Evolutionary conservation across 1,140 invertebrate species (phyloP), one percentile per base, ranked within the genome.

Genomic region (Onthophagus taurus): DNA sequence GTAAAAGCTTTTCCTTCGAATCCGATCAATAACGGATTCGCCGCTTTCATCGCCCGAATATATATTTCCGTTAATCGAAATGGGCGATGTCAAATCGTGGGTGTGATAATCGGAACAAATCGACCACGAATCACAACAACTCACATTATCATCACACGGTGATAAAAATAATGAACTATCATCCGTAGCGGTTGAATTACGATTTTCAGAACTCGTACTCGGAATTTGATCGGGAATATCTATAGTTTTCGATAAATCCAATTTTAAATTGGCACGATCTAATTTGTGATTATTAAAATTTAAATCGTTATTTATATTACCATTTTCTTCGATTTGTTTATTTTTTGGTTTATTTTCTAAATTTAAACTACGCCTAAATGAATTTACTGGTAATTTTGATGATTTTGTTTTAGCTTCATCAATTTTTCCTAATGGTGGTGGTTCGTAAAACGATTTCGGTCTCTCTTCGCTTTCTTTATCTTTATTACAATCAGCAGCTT

Each of bases 1-100:
- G 57, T 90, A 93, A 64, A 88, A 92, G 60, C 86, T 90, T 60
- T 89, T 89, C 13, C 89, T 71, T 50, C 84, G 72, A 47, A 93
- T 92, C 50, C 89, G 71, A 55, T 93, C 88, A 21, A 81, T 80
- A 8, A 91, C 80, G 21, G 61, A 64, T 37, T 65, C 63, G n/a
- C n/a, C n/a, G 31, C 49, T 57, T 52, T 65, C 63, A 44, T 65
- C 63, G 4, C 59, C 63, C 44, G 66, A 44, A 56, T 48, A 53
- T 47, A 63, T 8, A 30, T 17, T 58, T 54, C 65, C 69, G 1
- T 65, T 75, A 36, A 69, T 72, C 30, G 71, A 78, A 5, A 72
- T 60, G 2, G 70, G 72, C 2, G 71, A 76, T 6, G 69, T 49
- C 29, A 63, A 49, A 45, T 65, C 58, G 17, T 56, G 48, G 3